phyloP scores from a whole-genome alignment of 2,888 invertebrate species.

The Oxycera nigricornis region DNA sequence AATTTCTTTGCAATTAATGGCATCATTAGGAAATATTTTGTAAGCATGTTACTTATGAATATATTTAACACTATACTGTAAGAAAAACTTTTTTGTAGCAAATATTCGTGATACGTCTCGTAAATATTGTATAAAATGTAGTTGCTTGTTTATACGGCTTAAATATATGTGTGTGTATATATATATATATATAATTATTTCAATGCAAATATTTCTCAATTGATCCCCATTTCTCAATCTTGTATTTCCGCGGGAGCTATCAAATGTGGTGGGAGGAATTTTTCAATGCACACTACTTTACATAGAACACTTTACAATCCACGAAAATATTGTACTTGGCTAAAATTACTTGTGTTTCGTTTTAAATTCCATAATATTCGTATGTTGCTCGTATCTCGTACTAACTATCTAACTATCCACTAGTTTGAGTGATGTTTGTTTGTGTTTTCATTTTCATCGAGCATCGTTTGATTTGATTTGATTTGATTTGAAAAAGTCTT shows the following conservation, averaged over 20 bases:
- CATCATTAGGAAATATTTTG: slow-evolving; percentile 6
- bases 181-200: not conserved
- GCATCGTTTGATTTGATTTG: not conserved
- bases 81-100: slow-evolving; percentile 13
- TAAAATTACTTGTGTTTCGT: not conserved
- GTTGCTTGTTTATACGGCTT: not conserved
- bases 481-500: slow-evolving; percentile 9
- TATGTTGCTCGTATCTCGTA: not conserved
- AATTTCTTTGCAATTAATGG: not conserved
- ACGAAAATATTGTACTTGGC: slow-evolving; percentile 25
- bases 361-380: not conserved
- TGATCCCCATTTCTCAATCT: slow-evolving; percentile 14
- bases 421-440: not conserved
- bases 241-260: slow-evolving; percentile 6
- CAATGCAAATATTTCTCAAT: not conserved
- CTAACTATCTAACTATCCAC: slow-evolving; percentile 21
- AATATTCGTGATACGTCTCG: not conserved
- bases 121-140: not conserved
- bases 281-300: not conserved
- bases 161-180: not conserved
- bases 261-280: slow-evolving; percentile 13
- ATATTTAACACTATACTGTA: slow-evolving; percentile 20
- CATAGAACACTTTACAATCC: not conserved
- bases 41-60: slow-evolving; percentile 13
- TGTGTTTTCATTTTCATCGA: slow-evolving; percentile 1